Base-by-base conservation (phyloP, 2,888 invertebrate species). In the Camptogramma bilineatum region DNA sequence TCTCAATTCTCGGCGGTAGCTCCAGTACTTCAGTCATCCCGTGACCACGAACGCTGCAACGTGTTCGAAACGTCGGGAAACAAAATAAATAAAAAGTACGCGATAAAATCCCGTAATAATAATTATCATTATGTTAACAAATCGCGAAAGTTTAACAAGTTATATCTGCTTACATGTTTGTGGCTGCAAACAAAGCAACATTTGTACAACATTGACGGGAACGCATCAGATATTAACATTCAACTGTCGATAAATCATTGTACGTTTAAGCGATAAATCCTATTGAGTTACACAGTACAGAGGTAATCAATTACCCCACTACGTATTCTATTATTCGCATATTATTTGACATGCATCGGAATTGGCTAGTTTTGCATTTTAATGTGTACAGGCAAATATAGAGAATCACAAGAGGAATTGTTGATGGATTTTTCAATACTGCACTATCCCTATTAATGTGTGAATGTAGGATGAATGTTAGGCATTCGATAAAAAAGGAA, bases 241-340 rank as follows among this genome's bases (percentile, higher is more conserved):
- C 5, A 57, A 57, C 42, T 53, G 52, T 8, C 16, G 4, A 62
- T 57, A 57, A 39, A 62, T 57, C 57, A 62, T 16, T 39, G 17
- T 10, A 31, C 57, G 48, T 62, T 62, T 52, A 52, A 10, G 42
- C 18, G 39, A 52, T 62, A 57, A 52, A 57, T 57, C 39, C 48
- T 19, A 16, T 17, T 54, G 50, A 50, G 61, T 54, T 60, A 54
- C 19, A 46, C 21, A 19, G 28, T 50, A 42, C 60, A n/a, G 13
- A 16, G 42, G 21, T 21, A 52, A 59, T 59, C 17, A 60, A 47
- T 58, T 19, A 58, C 44, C 9, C 44, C 31, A 58, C 21, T 31
- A 34, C 9, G 4, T 46, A 17, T 31, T 44, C 7, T 47, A 46
- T 17, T 44, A 17, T 17, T 42, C 13, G 17, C 17, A 7, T 5